Base-by-base conservation (phyloP, 2,888 invertebrate species). In the Cryptocheilus praepositus region DNA sequence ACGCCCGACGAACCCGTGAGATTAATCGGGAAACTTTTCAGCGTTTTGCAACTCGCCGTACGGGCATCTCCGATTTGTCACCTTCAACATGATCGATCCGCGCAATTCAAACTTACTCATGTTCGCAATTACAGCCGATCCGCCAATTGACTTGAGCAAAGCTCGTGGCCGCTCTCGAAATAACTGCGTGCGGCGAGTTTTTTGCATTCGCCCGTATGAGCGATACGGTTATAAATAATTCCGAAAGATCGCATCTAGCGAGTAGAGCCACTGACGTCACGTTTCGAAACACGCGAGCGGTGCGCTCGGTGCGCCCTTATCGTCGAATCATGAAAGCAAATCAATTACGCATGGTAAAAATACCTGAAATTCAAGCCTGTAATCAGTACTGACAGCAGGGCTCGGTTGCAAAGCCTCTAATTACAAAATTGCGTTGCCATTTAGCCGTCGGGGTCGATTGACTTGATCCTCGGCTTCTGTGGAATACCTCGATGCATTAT, bases 391-490 rank as follows among this genome's bases (percentile, higher is more conserved):
- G 16, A 54, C 16, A 64, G 59, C 52, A 56, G 43, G 59, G 61
- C 36, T 60, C 52, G 64, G 57, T 59, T 63, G 59, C 60, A 45
- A 56, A 61, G 45, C 66, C 69, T 68, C 58, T 75, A 80, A 81
- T 80, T 80, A 77, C 58, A 77, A 77, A 80, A 80, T 76, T 81
- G 64, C 67, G 64, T 71, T 76, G 69, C 56, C 56, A 63, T 76
- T 76, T 62, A 46, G 13, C 28, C 21, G 54, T 4, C 19, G 16
- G 15, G 22, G 16, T 43, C 18, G 53, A 60, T 56, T 21, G 16
- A 63, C 45, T 61, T 13, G 56, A 25, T 58, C 49, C 44, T 44
- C 16, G 46, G 22, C 43, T 65, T 65, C 57, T 19, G 53, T 13
- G 56, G 22, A 65, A 59, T 56, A 36, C 36, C 28, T 45, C 19